phyloP scores from a whole-genome alignment of 2,113 vertebrate species.

The Microtus richardsoni region DNA sequence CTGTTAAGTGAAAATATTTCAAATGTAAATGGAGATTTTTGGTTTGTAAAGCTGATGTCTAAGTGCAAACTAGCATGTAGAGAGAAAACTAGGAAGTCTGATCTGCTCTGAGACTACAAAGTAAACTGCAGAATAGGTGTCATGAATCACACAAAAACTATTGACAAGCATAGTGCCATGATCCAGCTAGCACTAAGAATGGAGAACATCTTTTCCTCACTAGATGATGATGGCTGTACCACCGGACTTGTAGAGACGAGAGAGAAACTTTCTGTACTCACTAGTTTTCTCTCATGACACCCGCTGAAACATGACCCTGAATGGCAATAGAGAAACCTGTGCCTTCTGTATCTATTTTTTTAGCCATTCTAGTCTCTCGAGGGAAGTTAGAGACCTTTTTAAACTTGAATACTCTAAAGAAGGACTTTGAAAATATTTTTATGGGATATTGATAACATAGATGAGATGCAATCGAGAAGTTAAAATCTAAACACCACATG shows the following conservation, averaged over 20 bases:
- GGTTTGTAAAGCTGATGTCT: background rate
- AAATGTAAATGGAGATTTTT: constrained; percentile 2
- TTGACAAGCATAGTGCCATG: background rate
- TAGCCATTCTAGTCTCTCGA: background rate
- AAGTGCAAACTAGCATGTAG: background rate
- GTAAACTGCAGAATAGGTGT: background rate
- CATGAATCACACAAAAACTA: background rate
- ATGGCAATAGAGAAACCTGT: background rate
- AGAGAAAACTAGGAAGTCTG: background rate
- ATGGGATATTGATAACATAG: background rate
- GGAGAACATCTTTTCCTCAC: background rate
- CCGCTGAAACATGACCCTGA: background rate
- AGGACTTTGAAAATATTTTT: background rate
- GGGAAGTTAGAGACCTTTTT: background rate
- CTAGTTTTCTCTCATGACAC: background rate
- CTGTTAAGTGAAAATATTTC: constrained; percentile 1
- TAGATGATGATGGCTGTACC: background rate
- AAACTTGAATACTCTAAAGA: background rate
- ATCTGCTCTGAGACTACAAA: background rate
- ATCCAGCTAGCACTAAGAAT: background rate
- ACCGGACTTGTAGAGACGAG: background rate
- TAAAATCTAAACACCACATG: background rate
- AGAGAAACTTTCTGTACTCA: background rate
- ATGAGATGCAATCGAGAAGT: background rate
- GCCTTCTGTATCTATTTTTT: background rate